A percentile compares a stretch with the other conserved stretches of the same genome.
These are phyloP conservation scores for Bubo scandiacus DNA, from an alignment of 2,113 vertebrate species.

Conservation along the genomic window DNA sequence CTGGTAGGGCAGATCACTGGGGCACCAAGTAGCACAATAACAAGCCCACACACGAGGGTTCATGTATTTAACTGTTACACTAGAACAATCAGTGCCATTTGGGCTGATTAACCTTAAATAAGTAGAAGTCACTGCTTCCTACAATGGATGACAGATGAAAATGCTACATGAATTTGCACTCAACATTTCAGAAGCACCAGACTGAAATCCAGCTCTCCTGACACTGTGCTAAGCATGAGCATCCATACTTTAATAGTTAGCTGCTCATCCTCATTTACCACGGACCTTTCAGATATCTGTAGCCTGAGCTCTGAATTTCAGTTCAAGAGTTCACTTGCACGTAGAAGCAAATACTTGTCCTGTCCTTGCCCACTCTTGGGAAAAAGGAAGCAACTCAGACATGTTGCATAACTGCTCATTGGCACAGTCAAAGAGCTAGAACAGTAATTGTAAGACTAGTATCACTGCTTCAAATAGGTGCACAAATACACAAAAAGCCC, in stretches of 20 bases:
- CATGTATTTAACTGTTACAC: not conserved
- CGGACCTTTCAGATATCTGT: not conserved
- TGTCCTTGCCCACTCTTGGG: not conserved
- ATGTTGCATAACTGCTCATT: not conserved
- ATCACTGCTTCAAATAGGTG: slow-evolving; percentile 15
- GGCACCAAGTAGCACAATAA: not conserved
- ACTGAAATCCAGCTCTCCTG: not conserved
- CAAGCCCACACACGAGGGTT: not conserved
- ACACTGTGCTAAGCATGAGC: not conserved
- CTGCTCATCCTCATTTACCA: not conserved
- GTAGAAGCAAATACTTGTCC: not conserved
- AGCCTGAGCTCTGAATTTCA: not conserved
- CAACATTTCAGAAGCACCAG: not conserved
- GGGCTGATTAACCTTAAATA: not conserved
- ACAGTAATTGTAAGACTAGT: slow-evolving; percentile 6
- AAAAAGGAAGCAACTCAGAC: slow-evolving; percentile 26
- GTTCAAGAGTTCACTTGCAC: not conserved
- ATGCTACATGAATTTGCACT: not conserved
- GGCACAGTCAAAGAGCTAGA: not conserved
- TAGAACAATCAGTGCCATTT: not conserved
- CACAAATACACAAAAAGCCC: slow-evolving; percentile 26
- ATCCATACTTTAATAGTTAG: not conserved
- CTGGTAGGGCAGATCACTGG: not conserved
- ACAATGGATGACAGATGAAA: not conserved
- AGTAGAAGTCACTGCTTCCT: not conserved